phyloP scores from a whole-genome alignment of 1,140 invertebrate species.

The Theocolax elegans region DNA sequence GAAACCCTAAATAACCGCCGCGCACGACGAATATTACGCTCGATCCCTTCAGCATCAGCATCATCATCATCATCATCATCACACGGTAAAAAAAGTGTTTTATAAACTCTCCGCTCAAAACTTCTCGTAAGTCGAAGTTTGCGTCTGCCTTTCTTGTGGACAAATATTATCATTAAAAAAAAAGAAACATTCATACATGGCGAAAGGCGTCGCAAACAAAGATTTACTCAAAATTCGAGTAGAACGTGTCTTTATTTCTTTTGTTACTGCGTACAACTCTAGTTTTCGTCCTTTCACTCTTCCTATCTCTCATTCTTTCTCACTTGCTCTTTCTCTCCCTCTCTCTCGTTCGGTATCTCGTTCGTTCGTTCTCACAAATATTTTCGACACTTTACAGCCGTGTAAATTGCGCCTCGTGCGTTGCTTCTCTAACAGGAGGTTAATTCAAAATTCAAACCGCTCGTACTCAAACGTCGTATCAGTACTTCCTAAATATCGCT shows the following conservation, averaged over 20 bases:
- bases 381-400: not conserved
- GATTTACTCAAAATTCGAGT: slow-evolving; percentile 16
- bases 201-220: slow-evolving; percentile 8
- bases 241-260: not conserved
- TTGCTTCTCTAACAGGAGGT: not conserved
- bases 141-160: not conserved
- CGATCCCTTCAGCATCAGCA: no score
- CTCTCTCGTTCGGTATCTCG: not conserved
- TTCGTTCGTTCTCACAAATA: not conserved
- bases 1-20: slow-evolving; percentile 29
- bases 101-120: slow-evolving; percentile 24
- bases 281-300: not conserved
- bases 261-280: slow-evolving; percentile 29
- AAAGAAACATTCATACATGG: slow-evolving; percentile 4
- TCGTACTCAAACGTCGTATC: not conserved
- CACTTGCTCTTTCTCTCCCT: not conserved
- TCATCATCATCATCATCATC: not conserved
- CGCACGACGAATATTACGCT: slow-evolving; percentile 10
- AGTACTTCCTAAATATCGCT: no score
- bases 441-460: not conserved
- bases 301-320: not conserved
- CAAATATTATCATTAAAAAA: slow-evolving; percentile 24
- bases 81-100: slow-evolving; percentile 34
- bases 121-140: slow-evolving; percentile 9
- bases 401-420: not conserved